These are phyloP conservation scores for Drosophila punjabiensis DNA, from an alignment of 1,140 invertebrate species.

Conservation along the genomic window DNA sequence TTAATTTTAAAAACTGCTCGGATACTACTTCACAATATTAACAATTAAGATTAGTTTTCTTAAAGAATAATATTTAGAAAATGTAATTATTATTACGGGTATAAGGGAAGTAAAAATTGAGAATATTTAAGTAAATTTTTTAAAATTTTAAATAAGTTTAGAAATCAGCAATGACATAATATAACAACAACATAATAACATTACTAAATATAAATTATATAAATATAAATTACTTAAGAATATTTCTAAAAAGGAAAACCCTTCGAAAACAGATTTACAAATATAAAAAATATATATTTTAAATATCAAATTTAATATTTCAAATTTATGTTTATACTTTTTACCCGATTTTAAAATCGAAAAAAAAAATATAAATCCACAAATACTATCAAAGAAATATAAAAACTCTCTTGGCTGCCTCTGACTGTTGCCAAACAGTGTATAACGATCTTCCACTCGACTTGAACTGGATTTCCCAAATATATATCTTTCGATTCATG, in stretches of 20 bases:
- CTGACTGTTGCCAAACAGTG: not conserved
- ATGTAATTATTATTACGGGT: too few species aligned
- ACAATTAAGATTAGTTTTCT: not conserved
- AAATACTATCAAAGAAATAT: not conserved
- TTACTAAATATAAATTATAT: too few species aligned
- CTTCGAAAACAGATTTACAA: not conserved
- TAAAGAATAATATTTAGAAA: not conserved
- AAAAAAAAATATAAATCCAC: not conserved
- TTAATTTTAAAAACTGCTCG: not conserved
- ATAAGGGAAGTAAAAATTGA: too few species aligned
- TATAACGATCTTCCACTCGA: conserved; percentile 1
- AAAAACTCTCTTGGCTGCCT: not conserved
- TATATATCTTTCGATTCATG: conserved; percentile 11
- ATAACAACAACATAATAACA: too few species aligned
- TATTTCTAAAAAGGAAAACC: not conserved
- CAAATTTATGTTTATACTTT: not conserved
- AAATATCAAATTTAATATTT: not conserved
- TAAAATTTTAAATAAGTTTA: too few species aligned
- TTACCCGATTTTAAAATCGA: not conserved
- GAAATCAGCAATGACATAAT: too few species aligned
- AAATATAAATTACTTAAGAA: too few species aligned
- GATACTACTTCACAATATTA: not conserved
- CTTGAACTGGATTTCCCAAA: conserved; percentile 2
- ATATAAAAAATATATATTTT: not conserved
- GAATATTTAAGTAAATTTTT: too few species aligned